Base-by-base conservation (phyloP, 2,888 invertebrate species). In the Thera britannica region DNA sequence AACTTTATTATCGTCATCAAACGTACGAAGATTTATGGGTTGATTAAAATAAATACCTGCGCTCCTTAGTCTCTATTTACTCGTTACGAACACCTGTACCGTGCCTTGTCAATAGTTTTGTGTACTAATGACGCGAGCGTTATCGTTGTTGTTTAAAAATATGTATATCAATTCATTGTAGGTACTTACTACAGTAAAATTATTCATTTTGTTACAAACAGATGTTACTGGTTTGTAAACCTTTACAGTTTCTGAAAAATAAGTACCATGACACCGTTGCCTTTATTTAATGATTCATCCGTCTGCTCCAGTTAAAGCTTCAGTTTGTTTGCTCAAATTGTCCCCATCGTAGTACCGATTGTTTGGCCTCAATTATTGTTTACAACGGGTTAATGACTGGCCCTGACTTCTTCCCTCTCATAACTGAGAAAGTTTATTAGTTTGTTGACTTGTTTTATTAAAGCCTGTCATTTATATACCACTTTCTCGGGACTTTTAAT, bases 341-440 rank as follows among this genome's bases (percentile, higher is more conserved):
- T 82, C 82, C 84, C 83, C 82, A 81, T 83, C 80, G 78, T 77
- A 75, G 78, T 73, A 78, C 77, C 79, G 85, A 88, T 87, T 86
- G 86, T 84, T 83, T 86, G 88, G 77, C 86, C 88, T 86, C 84
- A 86, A 88, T 89, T 88, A 88, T 89, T 88, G 88, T 89, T 87
- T 83, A 82, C 82, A 75, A 71, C 81, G 84, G 89, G 90, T 90
- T 88, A 89, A 89, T 79, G 89, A 85, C 87, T 89, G 90, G 75
- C 89, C 87, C 84, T 88, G 90, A 88, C 89, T 88, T 81, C 81
- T 74, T 73, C 75, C 77, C 73, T 68, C 70, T 80, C 78, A 80
- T 83, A 82, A 81, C 79, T 69, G 79, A 77, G 83, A 83, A 81
- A 85, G 80, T 84, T 84, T 84, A 83, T 87, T 83, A 85, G 82